A percentile compares a stretch with the other conserved stretches of the same genome.
phyloP scores from a whole-genome alignment of 2,113 vertebrate genomes.

The Pygoscelis antarcticus region DNA sequence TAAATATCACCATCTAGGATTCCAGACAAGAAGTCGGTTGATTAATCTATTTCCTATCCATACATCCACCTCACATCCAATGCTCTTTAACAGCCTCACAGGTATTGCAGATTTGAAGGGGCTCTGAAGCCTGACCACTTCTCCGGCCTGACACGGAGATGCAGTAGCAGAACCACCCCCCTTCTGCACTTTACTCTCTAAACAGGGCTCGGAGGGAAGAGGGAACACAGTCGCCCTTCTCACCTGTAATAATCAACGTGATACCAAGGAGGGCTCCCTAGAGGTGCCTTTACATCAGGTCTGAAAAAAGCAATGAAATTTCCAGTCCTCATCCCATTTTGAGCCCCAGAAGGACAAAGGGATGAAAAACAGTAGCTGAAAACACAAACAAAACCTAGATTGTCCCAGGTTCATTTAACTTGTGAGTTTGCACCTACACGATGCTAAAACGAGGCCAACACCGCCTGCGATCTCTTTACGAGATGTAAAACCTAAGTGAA shows the following conservation, averaged over 20 bases:
- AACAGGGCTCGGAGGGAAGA: not conserved
- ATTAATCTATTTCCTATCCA: not conserved
- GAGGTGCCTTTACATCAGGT: not conserved
- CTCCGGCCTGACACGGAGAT: not conserved
- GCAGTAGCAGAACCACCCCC: not conserved
- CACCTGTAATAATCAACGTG: accelerated
- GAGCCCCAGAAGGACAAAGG: not conserved
- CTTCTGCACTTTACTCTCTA: not conserved
- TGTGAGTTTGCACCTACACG: accelerated
- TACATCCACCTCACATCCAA: not conserved
- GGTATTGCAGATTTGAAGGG: too few relatives aligned
- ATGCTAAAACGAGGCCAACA: not conserved
- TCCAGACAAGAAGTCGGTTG: not conserved
- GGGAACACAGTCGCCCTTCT: accelerated
- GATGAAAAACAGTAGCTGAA: not conserved
- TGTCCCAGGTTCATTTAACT: not conserved
- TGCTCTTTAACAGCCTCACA: not conserved
- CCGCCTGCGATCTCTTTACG: not conserved
- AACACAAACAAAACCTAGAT: not conserved
- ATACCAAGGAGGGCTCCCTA: not conserved
- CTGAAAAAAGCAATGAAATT: not conserved
- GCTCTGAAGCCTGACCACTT: not conserved
- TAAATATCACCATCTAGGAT: not conserved
- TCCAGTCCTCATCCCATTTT: not conserved
- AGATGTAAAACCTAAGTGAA: not conserved